Percentiles rank a stretch among this genome's conserved stretches.
phyloP scores from a whole-genome alignment of 2,888 invertebrate species.

The Ophion costatus region DNA sequence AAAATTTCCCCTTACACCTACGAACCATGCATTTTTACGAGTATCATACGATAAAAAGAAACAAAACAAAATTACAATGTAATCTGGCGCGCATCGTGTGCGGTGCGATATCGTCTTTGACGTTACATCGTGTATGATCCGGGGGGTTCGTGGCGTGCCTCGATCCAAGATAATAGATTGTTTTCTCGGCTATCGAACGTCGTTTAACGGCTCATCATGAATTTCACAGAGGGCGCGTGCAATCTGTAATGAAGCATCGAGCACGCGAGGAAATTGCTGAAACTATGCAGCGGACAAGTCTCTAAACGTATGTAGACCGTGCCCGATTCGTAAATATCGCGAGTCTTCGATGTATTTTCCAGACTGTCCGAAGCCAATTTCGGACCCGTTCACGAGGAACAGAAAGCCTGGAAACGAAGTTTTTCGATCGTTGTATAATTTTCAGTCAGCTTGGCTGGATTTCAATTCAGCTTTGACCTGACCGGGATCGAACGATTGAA shows the following conservation, averaged over 20 bases:
- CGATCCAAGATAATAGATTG: conserved; percentile 74
- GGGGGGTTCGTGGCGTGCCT: conserved; percentile 26
- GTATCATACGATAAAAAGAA: not conserved
- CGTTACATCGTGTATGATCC: not conserved
- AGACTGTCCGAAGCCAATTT: not conserved
- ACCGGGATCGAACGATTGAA: too few species aligned
- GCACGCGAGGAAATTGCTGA: conserved; percentile 68
- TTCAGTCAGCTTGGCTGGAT: not conserved
- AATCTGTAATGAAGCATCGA: conserved; percentile 79
- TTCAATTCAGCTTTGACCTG: too few species aligned
- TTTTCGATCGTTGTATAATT: not conserved
- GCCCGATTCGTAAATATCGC: conserved; percentile 64
- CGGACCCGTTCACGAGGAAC: not conserved
- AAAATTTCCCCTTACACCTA: not conserved
- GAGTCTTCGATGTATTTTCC: conserved; percentile 13
- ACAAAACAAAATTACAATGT: conserved; percentile 47
- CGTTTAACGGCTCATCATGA: conserved; percentile 79
- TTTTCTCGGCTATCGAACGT: conserved; percentile 76
- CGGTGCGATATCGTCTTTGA: not conserved
- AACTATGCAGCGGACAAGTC: conserved; percentile 35
- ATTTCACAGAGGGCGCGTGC: conserved; percentile 77
- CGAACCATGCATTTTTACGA: not conserved
- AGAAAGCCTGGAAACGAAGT: not conserved
- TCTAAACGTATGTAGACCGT: conserved; percentile 65
- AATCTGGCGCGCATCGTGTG: conserved; percentile 23